phyloP scores from a whole-genome alignment of 2,113 vertebrate species.

The Cyanoderma ruficeps region DNA sequence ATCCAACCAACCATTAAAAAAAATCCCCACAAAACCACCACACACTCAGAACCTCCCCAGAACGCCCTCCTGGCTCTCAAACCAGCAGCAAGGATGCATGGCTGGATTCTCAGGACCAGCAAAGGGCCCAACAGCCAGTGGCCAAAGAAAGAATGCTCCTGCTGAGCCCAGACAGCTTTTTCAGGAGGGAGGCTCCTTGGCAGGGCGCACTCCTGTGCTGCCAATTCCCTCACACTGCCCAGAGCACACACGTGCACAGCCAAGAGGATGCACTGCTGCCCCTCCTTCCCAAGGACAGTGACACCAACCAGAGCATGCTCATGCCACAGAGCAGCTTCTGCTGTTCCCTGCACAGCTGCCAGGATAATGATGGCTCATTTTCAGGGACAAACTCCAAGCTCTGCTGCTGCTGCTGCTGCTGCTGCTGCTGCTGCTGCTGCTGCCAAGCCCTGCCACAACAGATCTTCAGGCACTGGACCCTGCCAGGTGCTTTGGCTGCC shows the following conservation, averaged over 20 bases:
- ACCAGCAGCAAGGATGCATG: background rate
- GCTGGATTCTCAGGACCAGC: background rate
- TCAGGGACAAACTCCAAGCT: background rate
- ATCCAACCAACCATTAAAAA: background rate
- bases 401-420: background rate
- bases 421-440: background rate
- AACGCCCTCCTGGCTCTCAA: background rate
- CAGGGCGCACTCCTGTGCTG: background rate
- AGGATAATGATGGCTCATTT: background rate
- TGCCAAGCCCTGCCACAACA: background rate
- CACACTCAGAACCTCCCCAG: background rate
- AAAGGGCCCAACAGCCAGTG: background rate
- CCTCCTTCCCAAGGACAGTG: background rate
- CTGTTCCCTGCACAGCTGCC: background rate
- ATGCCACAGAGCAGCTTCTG: background rate
- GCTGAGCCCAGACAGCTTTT: background rate
- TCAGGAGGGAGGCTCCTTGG: background rate
- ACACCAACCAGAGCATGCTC: background rate
- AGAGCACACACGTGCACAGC: fast-evolving
- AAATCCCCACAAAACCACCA: background rate
- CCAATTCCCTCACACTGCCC: background rate
- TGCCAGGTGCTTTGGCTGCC: background rate
- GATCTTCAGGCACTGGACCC: background rate
- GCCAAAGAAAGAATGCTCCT: background rate
- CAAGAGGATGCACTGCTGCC: background rate